A percentile compares a stretch with the other conserved stretches of the same genome.
phyloP scores from a whole-genome alignment of 1,140 invertebrate species.

The Zelostemma sp. region DNA sequence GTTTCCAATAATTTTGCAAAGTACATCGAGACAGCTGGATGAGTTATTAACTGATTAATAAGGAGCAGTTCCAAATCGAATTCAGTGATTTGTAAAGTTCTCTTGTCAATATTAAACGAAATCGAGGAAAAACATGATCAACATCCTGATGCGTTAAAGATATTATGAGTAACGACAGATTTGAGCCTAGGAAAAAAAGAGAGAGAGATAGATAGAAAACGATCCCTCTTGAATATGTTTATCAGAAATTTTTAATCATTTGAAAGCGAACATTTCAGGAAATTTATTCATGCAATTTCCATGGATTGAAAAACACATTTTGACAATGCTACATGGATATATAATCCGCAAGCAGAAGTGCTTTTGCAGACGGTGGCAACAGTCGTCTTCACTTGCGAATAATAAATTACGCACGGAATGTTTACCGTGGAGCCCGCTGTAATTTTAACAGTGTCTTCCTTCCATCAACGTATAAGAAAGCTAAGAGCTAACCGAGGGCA shows the following conservation, averaged over 20 bases:
- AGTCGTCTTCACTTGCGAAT: slow-evolving; percentile 41
- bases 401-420: slow-evolving; percentile 46
- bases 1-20: too few species aligned
- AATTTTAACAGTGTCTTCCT: slow-evolving; percentile 46
- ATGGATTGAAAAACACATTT: slow-evolving; percentile 5
- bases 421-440: slow-evolving; percentile 43
- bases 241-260: neutral
- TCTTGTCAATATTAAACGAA: too few species aligned
- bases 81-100: too few species aligned
- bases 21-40: too few species aligned
- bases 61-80: too few species aligned
- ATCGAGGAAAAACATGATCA: too few species aligned
- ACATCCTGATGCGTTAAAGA: too few species aligned
- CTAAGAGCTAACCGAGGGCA: slow-evolving; percentile 46
- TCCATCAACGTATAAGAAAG: slow-evolving; percentile 44
- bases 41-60: too few species aligned
- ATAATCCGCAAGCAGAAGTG: slow-evolving; percentile 42
- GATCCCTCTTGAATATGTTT: too few species aligned
- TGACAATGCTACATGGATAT: slow-evolving; percentile 22
- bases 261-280: neutral
- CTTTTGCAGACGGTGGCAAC: slow-evolving; percentile 39
- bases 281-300: neutral
- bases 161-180: too few species aligned
- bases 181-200: too few species aligned
- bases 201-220: too few species aligned